Conservation (phyloP, 2,888 invertebrate species). For the Tryphoninae sp. region DNA sequence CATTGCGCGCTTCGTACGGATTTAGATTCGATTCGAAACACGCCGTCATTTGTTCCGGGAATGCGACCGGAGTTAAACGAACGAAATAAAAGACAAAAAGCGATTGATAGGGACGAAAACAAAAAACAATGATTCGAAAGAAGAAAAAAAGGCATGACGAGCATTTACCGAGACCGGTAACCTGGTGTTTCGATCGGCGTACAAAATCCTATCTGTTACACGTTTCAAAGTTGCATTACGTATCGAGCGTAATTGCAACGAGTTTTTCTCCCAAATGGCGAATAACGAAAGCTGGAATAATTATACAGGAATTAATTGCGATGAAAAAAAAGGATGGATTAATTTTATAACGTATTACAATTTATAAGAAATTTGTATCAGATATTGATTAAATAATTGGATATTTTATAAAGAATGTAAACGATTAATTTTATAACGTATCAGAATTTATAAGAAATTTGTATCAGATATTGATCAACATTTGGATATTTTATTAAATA, state of each 20-base stretch:
- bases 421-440: too few relatives aligned
- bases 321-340: neutral
- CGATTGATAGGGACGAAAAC: neutral
- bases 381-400: too few relatives aligned
- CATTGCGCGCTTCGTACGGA: conserved; percentile 49
- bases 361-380: too few relatives aligned
- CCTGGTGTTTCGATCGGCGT: conserved; percentile 3
- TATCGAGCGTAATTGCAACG: neutral
- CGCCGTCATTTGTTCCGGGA: conserved; percentile 45
- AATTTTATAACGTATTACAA: too few relatives aligned
- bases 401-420: too few relatives aligned
- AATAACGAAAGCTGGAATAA: neutral
- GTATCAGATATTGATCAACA: too few relatives aligned
- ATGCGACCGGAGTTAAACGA: conserved; percentile 34
- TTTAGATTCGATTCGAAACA: conserved; percentile 54
- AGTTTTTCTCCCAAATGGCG: conserved; percentile 2
- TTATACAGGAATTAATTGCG: neutral
- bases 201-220: conserved; percentile 8
- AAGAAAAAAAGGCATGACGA: conserved; percentile 2
- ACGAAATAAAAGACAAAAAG: neutral
- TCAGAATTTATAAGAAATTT: too few relatives aligned
- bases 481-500: too few relatives aligned
- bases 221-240: conserved; percentile 8
- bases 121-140: neutral
- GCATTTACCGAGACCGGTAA: neutral